Percentiles rank a stretch among this genome's conserved stretches.
These are phyloP conservation scores for Polypterus senegalus DNA, from an alignment of 2,113 vertebrate genomes.

Conservation along the genomic window DNA sequence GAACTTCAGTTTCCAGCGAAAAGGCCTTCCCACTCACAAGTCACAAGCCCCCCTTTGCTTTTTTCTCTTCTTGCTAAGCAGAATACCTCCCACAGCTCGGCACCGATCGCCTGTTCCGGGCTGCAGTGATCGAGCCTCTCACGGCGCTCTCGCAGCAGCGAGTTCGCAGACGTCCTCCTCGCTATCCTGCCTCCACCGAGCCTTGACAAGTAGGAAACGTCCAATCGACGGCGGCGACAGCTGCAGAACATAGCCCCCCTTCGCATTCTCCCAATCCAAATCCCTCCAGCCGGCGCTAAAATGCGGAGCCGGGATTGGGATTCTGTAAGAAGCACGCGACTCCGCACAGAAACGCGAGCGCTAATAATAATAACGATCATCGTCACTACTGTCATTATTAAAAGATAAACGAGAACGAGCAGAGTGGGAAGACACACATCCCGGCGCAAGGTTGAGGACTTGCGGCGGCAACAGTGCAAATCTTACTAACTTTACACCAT, in stretches of 20 bases:
- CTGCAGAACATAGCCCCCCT: neutral
- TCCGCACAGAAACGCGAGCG: neutral
- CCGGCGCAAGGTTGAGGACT: no score
- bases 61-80: neutral
- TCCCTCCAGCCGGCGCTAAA: slow-evolving; percentile 2
- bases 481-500: no score
- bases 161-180: slow-evolving; percentile 10
- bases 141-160: neutral
- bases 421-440: no score
- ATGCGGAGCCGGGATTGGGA: slow-evolving; percentile 5
- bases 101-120: slow-evolving; percentile 1
- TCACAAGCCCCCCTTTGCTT: neutral
- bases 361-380: neutral
- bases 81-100: slow-evolving; percentile 9
- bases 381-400: no score
- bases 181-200: slow-evolving; percentile 9
- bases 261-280: no score
- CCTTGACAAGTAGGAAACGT: slow-evolving; percentile 11
- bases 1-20: slow-evolving; percentile 1
- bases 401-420: no score
- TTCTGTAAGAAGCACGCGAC: neutral
- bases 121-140: slow-evolving; percentile 12
- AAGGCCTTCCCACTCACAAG: slow-evolving; percentile 1
- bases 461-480: no score
- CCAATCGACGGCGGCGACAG: slow-evolving; percentile 11